Conservation (phyloP, 2,113 vertebrate genomes). For the Syngnathus scovelli region DNA sequence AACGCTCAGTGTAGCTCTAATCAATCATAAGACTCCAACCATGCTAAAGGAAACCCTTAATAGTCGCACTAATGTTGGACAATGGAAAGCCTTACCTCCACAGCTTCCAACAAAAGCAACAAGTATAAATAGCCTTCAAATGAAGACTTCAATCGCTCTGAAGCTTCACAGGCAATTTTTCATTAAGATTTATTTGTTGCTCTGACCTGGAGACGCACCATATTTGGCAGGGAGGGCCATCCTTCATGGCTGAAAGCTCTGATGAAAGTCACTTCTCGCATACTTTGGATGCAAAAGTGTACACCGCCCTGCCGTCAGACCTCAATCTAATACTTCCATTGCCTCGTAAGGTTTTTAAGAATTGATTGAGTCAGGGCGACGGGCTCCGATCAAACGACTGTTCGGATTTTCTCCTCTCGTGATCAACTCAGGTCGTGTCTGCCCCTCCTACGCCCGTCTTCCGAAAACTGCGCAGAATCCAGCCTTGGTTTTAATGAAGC, state of each 20-base stretch:
- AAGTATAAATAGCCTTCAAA: conserved; percentile 2
- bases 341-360: conserved; percentile 22
- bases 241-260: conserved; percentile 29
- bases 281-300: not conserved
- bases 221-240: conserved; percentile 20
- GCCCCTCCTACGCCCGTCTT: conserved; percentile 23
- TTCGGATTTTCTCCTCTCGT: not conserved
- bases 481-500: conserved; percentile 56
- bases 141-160: conserved; percentile 10
- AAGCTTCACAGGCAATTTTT: conserved; percentile 9
- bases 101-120: conserved; percentile 6
- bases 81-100: conserved; percentile 28
- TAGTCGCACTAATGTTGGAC: conserved; percentile 46
- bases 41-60: conserved; percentile 41
- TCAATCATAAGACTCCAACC: conserved; percentile 34
- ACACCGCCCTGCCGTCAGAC: conserved; percentile 4
- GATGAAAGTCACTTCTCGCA: conserved; percentile 29
- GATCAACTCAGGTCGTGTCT: conserved; percentile 28
- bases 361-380: conserved; percentile 18
- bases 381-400: conserved; percentile 37
- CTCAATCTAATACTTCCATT: conserved; percentile 15
- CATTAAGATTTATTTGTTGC: conserved; percentile 21
- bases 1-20: conserved; percentile 20
- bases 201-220: conserved; percentile 31
- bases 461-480: conserved; percentile 36